phyloP scores from a whole-genome alignment of 1,140 invertebrate species.

The Meloidogyne exigua region DNA sequence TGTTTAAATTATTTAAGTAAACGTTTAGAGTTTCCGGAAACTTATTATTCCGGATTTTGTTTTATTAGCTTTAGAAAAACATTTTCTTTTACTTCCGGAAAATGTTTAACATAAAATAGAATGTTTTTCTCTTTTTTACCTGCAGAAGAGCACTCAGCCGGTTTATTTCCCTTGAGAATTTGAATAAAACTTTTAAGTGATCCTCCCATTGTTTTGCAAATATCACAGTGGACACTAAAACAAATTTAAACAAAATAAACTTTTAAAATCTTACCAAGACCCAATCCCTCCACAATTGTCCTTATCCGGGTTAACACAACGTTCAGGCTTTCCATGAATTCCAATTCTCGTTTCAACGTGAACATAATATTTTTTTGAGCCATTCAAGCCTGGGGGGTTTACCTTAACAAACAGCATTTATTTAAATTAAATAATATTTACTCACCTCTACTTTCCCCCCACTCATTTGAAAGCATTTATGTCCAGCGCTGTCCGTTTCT shows the following conservation, averaged over 20 bases:
- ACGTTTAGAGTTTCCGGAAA: too few relatives aligned
- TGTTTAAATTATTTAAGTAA: too few relatives aligned
- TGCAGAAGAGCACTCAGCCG: constrained; percentile 56
- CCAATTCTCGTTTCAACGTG: constrained; percentile 61
- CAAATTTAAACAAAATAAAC: too few relatives aligned
- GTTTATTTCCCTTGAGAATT: constrained; percentile 56
- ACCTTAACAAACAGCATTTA: constrained; percentile 29
- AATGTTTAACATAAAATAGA: not conserved
- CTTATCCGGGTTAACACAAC: constrained; percentile 61
- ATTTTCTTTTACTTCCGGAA: not conserved
- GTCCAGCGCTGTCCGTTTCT: constrained; percentile 56
- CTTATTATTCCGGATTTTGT: not conserved
- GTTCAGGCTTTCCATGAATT: constrained; percentile 62
- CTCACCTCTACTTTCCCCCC: constrained; percentile 59
- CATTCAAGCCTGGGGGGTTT: constrained; percentile 55
- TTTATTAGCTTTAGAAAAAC: too few relatives aligned
- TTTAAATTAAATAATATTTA: constrained; percentile 9
- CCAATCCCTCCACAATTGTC: constrained; percentile 63
- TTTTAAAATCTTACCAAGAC: constrained; percentile 47
- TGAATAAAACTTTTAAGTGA: constrained; percentile 60
- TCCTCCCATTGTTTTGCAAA: constrained; percentile 59
- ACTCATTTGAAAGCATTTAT: constrained; percentile 63
- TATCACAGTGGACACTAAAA: constrained; percentile 62
- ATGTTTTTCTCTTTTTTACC: not conserved
- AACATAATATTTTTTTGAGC: constrained; percentile 59